Evolutionary conservation across 23 tunicate species (phyloP), one percentile per base, ranked within the genome.

Genomic region (Halocynthia roretzi): DNA sequence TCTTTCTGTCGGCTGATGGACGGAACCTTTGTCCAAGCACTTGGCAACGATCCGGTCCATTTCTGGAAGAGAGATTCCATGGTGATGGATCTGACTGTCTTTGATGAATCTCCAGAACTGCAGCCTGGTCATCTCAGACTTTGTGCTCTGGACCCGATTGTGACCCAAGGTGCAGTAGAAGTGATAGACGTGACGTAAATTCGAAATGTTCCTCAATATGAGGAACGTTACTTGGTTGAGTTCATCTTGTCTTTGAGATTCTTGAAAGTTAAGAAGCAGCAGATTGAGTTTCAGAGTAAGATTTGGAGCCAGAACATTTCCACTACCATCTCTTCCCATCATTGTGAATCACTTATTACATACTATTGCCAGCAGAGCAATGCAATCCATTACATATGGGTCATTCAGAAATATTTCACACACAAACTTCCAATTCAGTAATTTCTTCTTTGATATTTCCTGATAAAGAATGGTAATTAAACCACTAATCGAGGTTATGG

Each of bases 71-170:
- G 92, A 88, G 19, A 61, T 61, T 51, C 21, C 78, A 53, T 86
- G 80, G 53, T 92, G 92, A 69, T 92, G 98, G 21, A 92, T 82
- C 10, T 72, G 80, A 77, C 98, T 87, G 72, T 92, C 98, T 79
- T 85, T 85, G 17, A 92, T 21, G 67, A 92, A 92, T 31, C 98
- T 80, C 98, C 98, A 92, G 66, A 92, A 92, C 71, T 92, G 98
- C 52, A 92, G 85, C 20, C 87, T 77, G 62, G 98, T 92, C 98
- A 92, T 85, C 31, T 87, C 98, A 58, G 89, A 92, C 17, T 90
- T 92, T 65, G 79, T 92, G 84, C 83, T 90, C 71, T 86, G 98
- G 6, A 90, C 90, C 53, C 86, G 73, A 69, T 92, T 85, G 57
- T 92, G 98, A 8, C 98, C 98, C 6, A 92, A 81, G 14, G 87